A percentile compares a stretch with the other conserved stretches of the same genome.
Evolutionary conservation across 2,797 vertebrate genomes (phyloP).

Genomic region (Rhadinocentrus ornatus): DNA sequence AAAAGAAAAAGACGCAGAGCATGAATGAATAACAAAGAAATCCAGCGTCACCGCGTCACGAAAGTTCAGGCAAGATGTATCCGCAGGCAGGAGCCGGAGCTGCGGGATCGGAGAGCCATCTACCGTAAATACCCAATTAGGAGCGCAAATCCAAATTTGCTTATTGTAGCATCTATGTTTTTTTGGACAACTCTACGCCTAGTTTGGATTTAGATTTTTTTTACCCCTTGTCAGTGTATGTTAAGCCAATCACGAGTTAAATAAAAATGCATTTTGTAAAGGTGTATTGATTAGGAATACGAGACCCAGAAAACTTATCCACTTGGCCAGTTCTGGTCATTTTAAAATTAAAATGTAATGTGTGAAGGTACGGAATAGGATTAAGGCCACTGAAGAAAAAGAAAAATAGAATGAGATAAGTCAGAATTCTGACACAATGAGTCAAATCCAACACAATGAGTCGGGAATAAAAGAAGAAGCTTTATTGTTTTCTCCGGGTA

Average conservation of each 20-base stretch:
- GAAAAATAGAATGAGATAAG: too few species aligned
- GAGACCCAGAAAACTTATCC: background rate
- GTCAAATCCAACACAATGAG: too few species aligned
- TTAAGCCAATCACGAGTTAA: background rate
- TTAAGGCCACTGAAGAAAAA: too few species aligned
- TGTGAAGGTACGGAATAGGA: too few species aligned
- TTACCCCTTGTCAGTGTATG: background rate
- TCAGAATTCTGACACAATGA: too few species aligned
- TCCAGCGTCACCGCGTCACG: constrained; percentile 42
- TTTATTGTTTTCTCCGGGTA: too few species aligned
- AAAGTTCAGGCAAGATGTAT: constrained; percentile 61
- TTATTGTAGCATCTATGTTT: background rate
- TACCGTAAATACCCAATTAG: constrained; percentile 76
- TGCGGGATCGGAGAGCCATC: constrained; percentile 60
- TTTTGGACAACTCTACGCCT: background rate
- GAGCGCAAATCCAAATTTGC: constrained; percentile 1
- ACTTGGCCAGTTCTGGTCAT: too few species aligned
- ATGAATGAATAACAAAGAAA: constrained; percentile 50
- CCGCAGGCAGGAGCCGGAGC: constrained; percentile 60
- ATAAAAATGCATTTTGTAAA: background rate
- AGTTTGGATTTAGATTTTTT: background rate
- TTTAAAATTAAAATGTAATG: too few species aligned
- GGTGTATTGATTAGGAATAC: background rate
- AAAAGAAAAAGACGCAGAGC: constrained; percentile 52
- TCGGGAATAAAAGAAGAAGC: too few species aligned